phyloP scores from a whole-genome alignment of 2,113 vertebrate genomes.

The Bothrops jararaca region DNA sequence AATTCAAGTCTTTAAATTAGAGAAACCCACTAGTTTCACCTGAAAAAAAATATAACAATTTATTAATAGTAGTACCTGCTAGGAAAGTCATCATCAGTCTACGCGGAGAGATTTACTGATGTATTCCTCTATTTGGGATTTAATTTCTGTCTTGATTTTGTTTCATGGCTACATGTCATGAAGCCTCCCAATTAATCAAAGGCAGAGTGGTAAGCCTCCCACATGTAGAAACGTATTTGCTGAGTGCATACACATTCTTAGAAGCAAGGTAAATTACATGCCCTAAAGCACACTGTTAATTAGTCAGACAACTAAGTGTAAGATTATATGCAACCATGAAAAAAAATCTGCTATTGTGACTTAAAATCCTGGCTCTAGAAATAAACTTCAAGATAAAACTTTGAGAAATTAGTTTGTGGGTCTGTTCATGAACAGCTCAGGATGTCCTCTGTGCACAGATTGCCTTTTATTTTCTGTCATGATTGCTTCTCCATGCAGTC shows the following conservation, averaged over 20 bases:
- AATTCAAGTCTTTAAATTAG: not conserved
- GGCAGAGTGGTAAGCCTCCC: not conserved
- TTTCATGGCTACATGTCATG: not conserved
- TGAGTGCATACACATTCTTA: constrained; percentile 13
- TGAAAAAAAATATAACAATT: not conserved
- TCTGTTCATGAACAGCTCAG: not conserved
- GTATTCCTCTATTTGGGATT: not conserved
- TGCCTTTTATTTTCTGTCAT: not conserved
- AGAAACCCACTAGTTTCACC: not conserved
- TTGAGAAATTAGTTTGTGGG: not conserved
- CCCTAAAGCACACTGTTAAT: constrained; percentile 38
- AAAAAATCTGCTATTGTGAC: constrained; percentile 21
- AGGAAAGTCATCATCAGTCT: not conserved
- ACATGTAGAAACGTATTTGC: not conserved
- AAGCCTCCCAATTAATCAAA: constrained; percentile 5
- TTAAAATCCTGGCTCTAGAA: constrained; percentile 32
- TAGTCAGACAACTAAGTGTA: constrained; percentile 41
- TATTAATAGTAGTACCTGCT: not conserved
- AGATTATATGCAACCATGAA: constrained; percentile 27
- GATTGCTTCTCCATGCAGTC: not conserved
- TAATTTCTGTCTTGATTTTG: not conserved
- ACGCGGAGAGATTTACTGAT: not conserved
- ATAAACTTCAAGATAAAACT: not conserved
- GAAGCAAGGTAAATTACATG: constrained; percentile 29
- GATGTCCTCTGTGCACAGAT: not conserved